Conservation (phyloP, 2,113 vertebrate species). For the Nothoprocta perdicaria region DNA sequence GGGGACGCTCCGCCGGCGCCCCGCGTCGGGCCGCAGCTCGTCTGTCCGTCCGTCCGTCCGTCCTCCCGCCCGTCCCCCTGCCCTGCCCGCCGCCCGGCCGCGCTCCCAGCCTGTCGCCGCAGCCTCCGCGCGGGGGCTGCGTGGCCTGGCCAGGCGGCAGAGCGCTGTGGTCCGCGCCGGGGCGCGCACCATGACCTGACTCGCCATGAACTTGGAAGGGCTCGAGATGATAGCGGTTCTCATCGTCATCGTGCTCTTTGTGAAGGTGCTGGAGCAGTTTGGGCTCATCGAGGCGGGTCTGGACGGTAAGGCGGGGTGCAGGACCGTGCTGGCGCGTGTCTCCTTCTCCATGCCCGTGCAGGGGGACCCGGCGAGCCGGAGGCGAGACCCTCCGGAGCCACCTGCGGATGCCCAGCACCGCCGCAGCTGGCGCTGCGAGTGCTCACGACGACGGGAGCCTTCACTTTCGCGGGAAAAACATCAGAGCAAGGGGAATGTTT, state of each 20-base stretch:
- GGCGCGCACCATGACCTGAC: constrained; percentile 85
- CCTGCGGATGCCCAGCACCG: background rate
- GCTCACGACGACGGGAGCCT: background rate
- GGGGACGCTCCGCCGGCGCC: too few species aligned
- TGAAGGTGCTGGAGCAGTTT: constrained; percentile 97
- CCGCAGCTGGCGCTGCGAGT: too few species aligned
- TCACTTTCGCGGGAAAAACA: constrained; percentile 9
- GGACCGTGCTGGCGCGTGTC: constrained; percentile 41
- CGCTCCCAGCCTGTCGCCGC: constrained; percentile 52
- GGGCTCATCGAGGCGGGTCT: constrained; percentile 92
- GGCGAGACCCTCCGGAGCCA: background rate
- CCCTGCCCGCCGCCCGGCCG: background rate
- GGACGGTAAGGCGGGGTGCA: constrained; percentile 88
- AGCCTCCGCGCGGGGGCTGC: constrained; percentile 81
- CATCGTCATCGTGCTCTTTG: constrained; percentile 94
- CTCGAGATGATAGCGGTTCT: constrained; percentile 98
- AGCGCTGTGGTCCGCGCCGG: constrained; percentile 75
- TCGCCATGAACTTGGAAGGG: constrained; percentile 96
- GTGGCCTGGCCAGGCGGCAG: constrained; percentile 80
- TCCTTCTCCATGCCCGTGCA: background rate
- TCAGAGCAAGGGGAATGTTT: constrained; percentile 3
- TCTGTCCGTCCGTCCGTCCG: background rate
- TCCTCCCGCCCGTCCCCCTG: too few species aligned
- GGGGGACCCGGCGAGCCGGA: constrained; percentile 18
- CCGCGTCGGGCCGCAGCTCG: background rate